Conservation (phyloP, 1,140 invertebrate species). For the Drosophila virilis region DNA sequence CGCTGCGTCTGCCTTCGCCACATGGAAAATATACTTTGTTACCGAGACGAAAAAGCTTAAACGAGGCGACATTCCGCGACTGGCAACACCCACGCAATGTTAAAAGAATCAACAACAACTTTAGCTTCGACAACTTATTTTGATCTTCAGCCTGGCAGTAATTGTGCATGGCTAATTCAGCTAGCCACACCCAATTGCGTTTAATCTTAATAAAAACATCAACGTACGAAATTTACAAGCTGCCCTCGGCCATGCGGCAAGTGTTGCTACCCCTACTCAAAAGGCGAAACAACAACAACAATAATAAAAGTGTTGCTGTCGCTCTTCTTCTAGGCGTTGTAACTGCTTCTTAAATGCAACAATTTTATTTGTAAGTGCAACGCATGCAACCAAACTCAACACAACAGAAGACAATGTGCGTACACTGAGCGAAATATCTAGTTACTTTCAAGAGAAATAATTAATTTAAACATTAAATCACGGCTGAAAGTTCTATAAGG, state of each 20-base stretch:
- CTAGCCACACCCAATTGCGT: constrained; percentile 59
- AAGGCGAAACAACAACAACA: constrained; percentile 7
- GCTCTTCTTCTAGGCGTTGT: constrained; percentile 40
- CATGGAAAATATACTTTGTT: constrained; percentile 50
- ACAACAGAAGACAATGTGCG: constrained; percentile 50
- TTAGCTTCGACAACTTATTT: constrained; percentile 39
- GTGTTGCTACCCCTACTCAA: constrained; percentile 15
- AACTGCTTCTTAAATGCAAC: constrained; percentile 75
- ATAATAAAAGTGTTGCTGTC: constrained; percentile 26
- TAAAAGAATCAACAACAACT: constrained; percentile 9
- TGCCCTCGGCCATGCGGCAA: constrained; percentile 47
- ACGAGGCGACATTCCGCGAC: constrained; percentile 48
- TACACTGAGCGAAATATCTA: constrained; percentile 41
- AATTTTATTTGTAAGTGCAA: constrained; percentile 75
- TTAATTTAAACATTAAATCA: too few relatives aligned
- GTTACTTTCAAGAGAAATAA: background rate
- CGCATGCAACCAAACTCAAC: constrained; percentile 66
- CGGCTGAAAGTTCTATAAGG: too few relatives aligned
- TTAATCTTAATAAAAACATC: constrained; percentile 82
- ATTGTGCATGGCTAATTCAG: constrained; percentile 71
- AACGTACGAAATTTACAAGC: constrained; percentile 71
- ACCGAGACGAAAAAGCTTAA: constrained; percentile 24
- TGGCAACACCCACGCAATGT: constrained; percentile 36
- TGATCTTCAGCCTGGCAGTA: constrained; percentile 33
- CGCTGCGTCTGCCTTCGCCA: constrained; percentile 54